Evolutionary conservation across 2,113 vertebrate species (phyloP), one percentile per base, ranked within the genome.

Genomic region (Perognathus longimembris): DNA sequence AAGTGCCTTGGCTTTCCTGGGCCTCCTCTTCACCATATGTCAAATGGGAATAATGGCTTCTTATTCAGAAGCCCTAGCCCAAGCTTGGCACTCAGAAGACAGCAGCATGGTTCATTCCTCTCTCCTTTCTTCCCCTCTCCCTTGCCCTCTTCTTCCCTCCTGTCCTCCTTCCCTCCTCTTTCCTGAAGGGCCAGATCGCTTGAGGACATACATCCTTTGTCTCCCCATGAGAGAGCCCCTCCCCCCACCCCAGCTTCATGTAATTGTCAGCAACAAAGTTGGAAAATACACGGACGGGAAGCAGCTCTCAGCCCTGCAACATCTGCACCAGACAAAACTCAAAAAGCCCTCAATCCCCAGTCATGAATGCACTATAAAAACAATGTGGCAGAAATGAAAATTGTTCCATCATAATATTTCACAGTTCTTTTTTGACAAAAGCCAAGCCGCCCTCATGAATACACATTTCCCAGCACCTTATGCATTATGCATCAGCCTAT

Each of bases 381-480:
- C 98, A 98, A 97, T 97, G 97, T 97, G 97, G 98, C 98, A 98
- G 98, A 98, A 98, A 98, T 98, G 97, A 98, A 98, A 98, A 98
- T 98, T 97, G 97, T 98, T 97, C 98, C 97, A 98, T 98, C 98
- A 97, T 97, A 98, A 98, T 98, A 98, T 98, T 97, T 98, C 97
- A 98, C 98, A 97, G 97, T 97, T 98, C 97, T 97, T 97, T n/a
- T 98, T 97, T 98, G 98, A 98, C 98, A 98, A 98, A 98, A 98
- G 98, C 97, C 97, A 97, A 97, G 96, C 96, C 96, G 96, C 92
- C 87, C 97, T 98, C 97, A 98, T 98, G 98, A 98, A 98, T 98
- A 98, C 98, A 90, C 97, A 98, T 98, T 96, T 98, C 95, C 94
- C 81, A 73, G 96, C 95, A 94, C 97, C 97, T 98, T 97, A 98